Conservation (phyloP, 2,113 vertebrate genomes). For the Apteryx owenii region DNA sequence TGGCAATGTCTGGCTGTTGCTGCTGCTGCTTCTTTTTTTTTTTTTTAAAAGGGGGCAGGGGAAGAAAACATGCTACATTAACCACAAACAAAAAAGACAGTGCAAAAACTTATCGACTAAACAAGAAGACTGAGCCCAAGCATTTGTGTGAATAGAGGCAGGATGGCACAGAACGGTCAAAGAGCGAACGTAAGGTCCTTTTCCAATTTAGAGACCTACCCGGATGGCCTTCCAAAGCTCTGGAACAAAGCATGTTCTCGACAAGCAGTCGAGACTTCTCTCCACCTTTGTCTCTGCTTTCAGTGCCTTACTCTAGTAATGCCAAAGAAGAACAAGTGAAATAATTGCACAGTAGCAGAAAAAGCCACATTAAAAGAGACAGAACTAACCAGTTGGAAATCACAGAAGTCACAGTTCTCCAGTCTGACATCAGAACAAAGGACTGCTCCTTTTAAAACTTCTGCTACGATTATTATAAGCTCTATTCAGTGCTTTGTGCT, state of each 20-base stretch:
- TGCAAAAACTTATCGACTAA: neutral
- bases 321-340: neutral
- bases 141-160: neutral
- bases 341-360: neutral
- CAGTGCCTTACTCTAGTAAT: neutral
- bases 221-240: neutral
- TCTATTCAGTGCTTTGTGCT: neutral
- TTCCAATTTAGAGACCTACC: neutral
- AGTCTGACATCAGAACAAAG: neutral
- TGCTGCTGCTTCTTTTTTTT: no score
- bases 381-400: neutral
- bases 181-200: neutral
- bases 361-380: neutral
- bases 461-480: neutral
- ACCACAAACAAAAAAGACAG: neutral
- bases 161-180: neutral
- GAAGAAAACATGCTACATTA: constrained; percentile 4
- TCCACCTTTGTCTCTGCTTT: neutral
- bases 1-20: neutral
- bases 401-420: neutral
- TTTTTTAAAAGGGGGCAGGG: neutral
- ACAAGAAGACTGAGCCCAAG: neutral
- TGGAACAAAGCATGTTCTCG: neutral
- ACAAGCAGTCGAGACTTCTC: neutral
- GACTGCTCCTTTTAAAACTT: neutral